Evolutionary conservation across 2,113 vertebrate species (phyloP).

Genomic region (Menura novaehollandiae): DNA sequence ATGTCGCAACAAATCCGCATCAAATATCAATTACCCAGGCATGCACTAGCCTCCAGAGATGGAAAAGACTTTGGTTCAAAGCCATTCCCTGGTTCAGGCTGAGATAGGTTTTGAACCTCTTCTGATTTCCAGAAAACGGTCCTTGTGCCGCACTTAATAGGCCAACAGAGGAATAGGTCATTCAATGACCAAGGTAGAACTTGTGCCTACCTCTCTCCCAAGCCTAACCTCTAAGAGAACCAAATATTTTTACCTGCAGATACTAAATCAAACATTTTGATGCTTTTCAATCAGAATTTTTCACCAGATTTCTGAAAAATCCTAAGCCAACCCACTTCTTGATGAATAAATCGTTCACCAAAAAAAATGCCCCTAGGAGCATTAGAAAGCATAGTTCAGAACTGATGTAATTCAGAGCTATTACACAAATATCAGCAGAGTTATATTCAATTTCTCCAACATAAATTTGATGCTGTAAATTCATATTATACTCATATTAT

Average conservation of each 20-base stretch:
- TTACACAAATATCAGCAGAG: not conserved
- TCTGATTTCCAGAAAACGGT: not conserved
- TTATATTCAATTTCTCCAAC: not conserved
- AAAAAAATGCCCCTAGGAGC: not conserved
- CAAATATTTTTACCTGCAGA: not conserved
- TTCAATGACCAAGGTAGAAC: not conserved
- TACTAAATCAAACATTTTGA: not conserved
- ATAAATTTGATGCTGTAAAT: not conserved
- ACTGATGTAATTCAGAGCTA: not conserved
- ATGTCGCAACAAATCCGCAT: not conserved
- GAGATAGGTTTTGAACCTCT: not conserved
- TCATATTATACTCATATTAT: not conserved
- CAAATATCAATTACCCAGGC: not conserved
- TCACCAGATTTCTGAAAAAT: not conserved
- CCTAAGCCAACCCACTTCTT: not conserved
- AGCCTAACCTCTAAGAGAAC: not conserved
- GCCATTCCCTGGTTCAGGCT: not conserved
- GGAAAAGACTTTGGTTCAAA: not conserved
- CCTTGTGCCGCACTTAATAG: not conserved
- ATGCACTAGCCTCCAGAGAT: not conserved
- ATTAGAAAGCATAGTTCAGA: not conserved
- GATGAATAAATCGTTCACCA: not conserved
- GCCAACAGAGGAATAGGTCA: rapidly evolving
- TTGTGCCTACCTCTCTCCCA: not conserved
- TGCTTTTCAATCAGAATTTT: not conserved